Evolutionary conservation across 1,140 invertebrate species (phyloP).

Genomic region (Medauroidea extradentata): DNA sequence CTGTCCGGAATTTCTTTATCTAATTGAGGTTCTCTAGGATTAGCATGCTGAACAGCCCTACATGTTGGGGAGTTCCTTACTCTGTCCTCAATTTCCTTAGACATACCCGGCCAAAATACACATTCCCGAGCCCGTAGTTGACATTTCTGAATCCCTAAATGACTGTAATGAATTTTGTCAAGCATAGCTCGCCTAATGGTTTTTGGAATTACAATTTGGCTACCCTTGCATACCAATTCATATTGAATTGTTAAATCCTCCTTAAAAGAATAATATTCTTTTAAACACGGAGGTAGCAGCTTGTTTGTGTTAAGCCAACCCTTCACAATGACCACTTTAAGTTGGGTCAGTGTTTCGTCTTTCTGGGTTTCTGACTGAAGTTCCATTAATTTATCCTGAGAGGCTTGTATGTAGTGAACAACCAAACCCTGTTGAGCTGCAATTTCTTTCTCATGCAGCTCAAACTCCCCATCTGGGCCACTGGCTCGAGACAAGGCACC

Average conservation of each 20-base stretch:
- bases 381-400: not conserved
- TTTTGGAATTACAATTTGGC: not conserved
- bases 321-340: not conserved
- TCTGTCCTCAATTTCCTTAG: not conserved
- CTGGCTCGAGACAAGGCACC: not conserved
- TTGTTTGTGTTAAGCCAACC: not conserved
- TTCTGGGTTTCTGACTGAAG: not conserved
- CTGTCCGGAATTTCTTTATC: not conserved
- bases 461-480: not conserved
- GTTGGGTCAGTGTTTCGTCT: not conserved
- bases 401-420: not conserved
- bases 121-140: not conserved
- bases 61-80: not conserved
- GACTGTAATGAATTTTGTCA: slow-evolving; percentile 1
- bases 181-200: not conserved
- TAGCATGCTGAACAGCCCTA: not conserved
- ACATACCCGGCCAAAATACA: not conserved
- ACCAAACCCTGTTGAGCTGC: not conserved
- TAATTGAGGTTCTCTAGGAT: not conserved
- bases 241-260: not conserved
- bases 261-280: not conserved
- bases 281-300: not conserved
- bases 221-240: not conserved
- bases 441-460: not conserved
- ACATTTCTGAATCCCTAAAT: not conserved